Evolutionary conservation across 2,888 invertebrate species (phyloP).

Genomic region (Patella caerulea): DNA sequence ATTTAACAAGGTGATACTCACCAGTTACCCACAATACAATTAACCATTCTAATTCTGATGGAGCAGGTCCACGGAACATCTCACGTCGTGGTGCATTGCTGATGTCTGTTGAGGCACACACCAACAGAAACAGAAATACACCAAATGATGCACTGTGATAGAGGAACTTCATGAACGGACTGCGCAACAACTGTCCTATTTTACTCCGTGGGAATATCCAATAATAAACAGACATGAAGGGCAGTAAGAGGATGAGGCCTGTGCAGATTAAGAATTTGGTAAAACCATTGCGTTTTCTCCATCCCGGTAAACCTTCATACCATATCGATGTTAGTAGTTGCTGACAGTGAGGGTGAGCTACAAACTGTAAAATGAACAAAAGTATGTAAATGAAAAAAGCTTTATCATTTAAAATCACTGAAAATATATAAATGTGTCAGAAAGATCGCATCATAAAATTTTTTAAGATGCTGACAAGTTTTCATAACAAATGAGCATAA

Average conservation of each 20-base stretch:
- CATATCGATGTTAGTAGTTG: conserved; percentile 75
- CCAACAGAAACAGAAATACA: conserved; percentile 74
- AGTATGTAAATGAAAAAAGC: neutral
- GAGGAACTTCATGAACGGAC: conserved; percentile 76
- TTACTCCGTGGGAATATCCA: conserved; percentile 73
- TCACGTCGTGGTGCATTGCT: conserved; percentile 57
- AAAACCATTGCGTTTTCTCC: conserved; percentile 72
- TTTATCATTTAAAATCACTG: neutral
- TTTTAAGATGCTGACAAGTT: too few relatives aligned
- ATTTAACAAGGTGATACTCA: conserved; percentile 46
- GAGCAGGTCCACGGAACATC: conserved; percentile 72
- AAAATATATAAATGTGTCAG: too few relatives aligned
- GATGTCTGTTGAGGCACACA: conserved; percentile 72
- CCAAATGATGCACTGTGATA: conserved; percentile 76
- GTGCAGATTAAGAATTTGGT: conserved; percentile 72
- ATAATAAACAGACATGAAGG: conserved; percentile 74
- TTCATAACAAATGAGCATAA: too few relatives aligned
- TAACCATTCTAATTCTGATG: conserved; percentile 74
- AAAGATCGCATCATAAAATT: too few relatives aligned
- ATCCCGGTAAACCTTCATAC: conserved; percentile 75
- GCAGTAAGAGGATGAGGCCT: conserved; percentile 71
- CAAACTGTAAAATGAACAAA: conserved; percentile 71
- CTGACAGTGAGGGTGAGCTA: conserved; percentile 76
- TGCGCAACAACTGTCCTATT: conserved; percentile 74
- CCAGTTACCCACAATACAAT: conserved; percentile 75